Base-by-base conservation (phyloP, 1,140 invertebrate genomes). In the Megalonaias nervosa region DNA sequence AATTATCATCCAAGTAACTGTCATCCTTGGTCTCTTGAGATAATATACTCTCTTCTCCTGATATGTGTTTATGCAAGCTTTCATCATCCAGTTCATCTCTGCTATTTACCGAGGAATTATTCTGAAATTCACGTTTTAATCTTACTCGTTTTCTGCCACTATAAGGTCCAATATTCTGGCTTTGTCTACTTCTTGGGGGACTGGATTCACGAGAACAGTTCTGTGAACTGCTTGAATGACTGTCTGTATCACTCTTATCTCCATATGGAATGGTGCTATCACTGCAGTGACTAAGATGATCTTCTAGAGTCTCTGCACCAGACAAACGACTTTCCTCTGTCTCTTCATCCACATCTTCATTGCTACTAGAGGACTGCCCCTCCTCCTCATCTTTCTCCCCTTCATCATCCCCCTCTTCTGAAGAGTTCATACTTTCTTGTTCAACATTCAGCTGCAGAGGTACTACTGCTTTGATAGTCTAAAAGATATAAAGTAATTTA, bases 381-480 rank as follows among this genome's bases (percentile, higher is more conserved):
- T 26, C 23, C 38, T 74, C 62, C 55, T 57, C 23, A 26, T 58
- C 71, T 64, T 62, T 58, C 26, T 38, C 56, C 67, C 15, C 56
- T 17, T 58, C 67, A 26, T 70, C 55, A n/a, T 58, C 67, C 31
- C 19, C 55, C 12, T 70, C 55, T 67, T 23, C 60, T 15, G 19
- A 67, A 66, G 16, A 21, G 56, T 71, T 62, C 31, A 19, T 48
- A 19, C 65, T 31, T 31, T 26, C 48, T 38, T 73, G 64, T 66
- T 71, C 75, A 23, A 65, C 68, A 23, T 23, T 21, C 5, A 78
- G 58, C 55, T 78, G 76, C 6, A 78, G 58, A n/a, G 80, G 81
- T 26, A 84, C 67, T 19, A 84, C 81, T 59, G 79, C 67, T 56
- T 84, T 84, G 16, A 79, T 75, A 48, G 70, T 79, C 80, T 82